These are phyloP conservation scores for Euplagia quadripunctaria DNA, from an alignment of 2,888 invertebrate species.

Conservation along the genomic window DNA sequence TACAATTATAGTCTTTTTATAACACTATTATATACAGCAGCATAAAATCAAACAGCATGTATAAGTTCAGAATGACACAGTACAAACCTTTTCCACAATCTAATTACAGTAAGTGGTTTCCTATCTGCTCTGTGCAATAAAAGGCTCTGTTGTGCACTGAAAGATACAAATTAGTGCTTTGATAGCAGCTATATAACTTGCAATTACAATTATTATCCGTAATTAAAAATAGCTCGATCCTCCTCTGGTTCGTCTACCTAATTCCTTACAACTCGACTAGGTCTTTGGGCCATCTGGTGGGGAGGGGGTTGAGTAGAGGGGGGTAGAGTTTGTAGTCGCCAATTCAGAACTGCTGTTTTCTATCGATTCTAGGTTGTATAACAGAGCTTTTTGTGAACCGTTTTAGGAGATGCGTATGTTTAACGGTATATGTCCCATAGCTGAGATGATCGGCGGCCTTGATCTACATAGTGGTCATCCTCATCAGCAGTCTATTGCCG, in stretches of 20 bases:
- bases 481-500: too few species aligned
- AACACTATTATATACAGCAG: not conserved
- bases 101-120: constrained; percentile 85
- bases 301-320: too few species aligned
- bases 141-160: constrained; percentile 29
- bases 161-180: constrained; percentile 42
- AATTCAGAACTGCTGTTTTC: too few species aligned
- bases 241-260: not conserved
- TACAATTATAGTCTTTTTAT: too few species aligned
- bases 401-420: too few species aligned
- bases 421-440: too few species aligned
- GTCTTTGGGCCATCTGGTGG: not conserved
- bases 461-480: too few species aligned
- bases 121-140: constrained; percentile 76
- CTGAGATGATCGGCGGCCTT: too few species aligned
- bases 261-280: not conserved
- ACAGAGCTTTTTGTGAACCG: too few species aligned
- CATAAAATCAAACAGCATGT: constrained; percentile 62
- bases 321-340: too few species aligned
- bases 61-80: constrained; percentile 62
- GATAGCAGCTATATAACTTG: not conserved
- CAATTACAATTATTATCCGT: not conserved
- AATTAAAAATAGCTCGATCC: not conserved
- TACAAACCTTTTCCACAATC: constrained; percentile 81
- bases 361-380: too few species aligned